These are phyloP conservation scores for Harmothoe impar DNA, from an alignment of 2,888 invertebrate genomes.

Conservation along the genomic window DNA sequence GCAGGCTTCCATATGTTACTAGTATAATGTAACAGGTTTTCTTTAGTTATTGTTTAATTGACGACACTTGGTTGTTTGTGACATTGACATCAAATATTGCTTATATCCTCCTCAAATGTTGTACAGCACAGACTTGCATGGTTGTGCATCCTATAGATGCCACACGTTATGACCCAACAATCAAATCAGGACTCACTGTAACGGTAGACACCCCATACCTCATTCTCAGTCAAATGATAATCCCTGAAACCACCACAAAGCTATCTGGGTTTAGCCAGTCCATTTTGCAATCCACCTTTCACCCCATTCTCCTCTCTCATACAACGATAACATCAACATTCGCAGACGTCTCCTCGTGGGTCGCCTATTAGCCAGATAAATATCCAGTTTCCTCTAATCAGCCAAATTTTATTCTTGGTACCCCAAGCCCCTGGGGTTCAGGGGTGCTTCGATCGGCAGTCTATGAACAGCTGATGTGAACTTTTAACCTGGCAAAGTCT, in stretches of 20 bases:
- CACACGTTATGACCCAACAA: no score
- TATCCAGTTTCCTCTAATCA: slow-evolving; percentile 18
- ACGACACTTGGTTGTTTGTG: no score
- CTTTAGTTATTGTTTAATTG: no score
- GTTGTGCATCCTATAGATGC: no score
- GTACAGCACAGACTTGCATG: no score
- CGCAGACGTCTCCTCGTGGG: neutral
- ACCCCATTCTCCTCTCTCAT: neutral
- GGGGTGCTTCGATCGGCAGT: slow-evolving; percentile 7
- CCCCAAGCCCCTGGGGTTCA: neutral
- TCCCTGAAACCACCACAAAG: neutral
- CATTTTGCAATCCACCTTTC: no score
- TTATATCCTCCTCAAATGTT: no score
- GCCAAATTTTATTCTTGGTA: neutral
- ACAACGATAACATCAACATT: neutral
- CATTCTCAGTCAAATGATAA: neutral
- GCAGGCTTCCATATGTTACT: no score
- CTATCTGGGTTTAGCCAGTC: neutral
- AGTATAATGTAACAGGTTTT: no score
- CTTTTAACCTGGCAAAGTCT: neutral
- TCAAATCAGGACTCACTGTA: no score
- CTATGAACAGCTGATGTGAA: neutral
- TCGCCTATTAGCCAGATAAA: neutral
- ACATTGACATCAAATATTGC: no score
- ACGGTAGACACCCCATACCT: no score